phyloP scores from a whole-genome alignment of 2,797 vertebrate genomes.

The Dermochelys coriacea region DNA sequence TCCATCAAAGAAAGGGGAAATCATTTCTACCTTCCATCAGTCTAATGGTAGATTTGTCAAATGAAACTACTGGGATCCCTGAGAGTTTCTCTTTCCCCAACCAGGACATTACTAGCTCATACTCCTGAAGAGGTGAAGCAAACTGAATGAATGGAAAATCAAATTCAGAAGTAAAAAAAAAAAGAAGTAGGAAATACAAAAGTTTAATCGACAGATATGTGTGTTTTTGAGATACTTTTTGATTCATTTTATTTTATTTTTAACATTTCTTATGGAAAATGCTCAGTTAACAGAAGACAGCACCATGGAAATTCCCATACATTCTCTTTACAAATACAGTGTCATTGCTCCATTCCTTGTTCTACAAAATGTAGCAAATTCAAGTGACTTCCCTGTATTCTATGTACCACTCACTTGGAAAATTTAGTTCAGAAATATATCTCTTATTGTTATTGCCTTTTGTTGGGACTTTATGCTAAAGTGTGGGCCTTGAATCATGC shows the following conservation, averaged over 20 bases:
- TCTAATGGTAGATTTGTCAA: not conserved
- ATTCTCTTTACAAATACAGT: not conserved
- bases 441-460: not conserved
- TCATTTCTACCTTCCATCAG: not conserved
- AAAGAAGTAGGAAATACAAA: not conserved
- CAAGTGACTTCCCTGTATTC: not conserved
- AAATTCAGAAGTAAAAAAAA: not conserved
- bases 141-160: not conserved
- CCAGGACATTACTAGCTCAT: not conserved
- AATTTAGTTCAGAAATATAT: not conserved
- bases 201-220: not conserved
- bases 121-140: not conserved
- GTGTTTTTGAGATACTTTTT: not conserved
- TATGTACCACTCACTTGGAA: not conserved
- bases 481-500: conserved; percentile 9
- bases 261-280: not conserved
- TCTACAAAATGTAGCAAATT: not conserved
- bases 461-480: not conserved
- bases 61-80: not conserved
- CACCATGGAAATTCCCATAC: not conserved
- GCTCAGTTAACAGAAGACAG: not conserved
- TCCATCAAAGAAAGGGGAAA: not conserved
- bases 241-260: not conserved
- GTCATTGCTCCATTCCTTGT: not conserved
- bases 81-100: not conserved